These are phyloP conservation scores for Leptonema lineaticorne DNA, from an alignment of 1,140 invertebrate genomes.

Conservation along the genomic window DNA sequence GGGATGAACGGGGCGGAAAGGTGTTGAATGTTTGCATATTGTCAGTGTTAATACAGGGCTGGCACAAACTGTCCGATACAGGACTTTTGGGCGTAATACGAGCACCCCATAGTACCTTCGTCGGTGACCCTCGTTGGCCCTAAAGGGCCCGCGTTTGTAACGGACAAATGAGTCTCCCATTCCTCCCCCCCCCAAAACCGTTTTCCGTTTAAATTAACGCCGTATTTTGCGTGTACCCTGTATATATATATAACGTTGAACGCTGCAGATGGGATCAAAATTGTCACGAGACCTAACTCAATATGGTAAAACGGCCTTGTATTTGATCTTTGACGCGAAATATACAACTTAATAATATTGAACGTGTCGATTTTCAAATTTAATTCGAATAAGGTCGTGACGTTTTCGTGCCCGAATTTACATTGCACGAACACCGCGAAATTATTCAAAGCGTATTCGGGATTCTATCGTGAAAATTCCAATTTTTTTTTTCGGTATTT, in stretches of 20 bases:
- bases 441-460: too few species aligned
- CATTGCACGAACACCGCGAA: too few species aligned
- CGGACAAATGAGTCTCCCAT: constrained; percentile 9
- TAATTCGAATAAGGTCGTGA: too few species aligned
- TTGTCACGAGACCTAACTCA: constrained; percentile 24
- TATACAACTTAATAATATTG: too few species aligned
- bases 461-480: too few species aligned
- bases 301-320: constrained; percentile 13
- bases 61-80: background rate
- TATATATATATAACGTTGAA: too few species aligned
- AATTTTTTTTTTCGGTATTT: too few species aligned
- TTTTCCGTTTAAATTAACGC: constrained; percentile 27
- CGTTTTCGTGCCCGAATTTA: too few species aligned
- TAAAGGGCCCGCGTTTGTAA: background rate
- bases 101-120: background rate
- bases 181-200: background rate
- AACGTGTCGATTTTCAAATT: too few species aligned
- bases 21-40: background rate
- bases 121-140: constrained; percentile 1
- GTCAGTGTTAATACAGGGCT: background rate
- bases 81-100: constrained; percentile 1
- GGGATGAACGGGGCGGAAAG: background rate
- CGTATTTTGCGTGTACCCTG: constrained; percentile 12
- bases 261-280: constrained; percentile 21
- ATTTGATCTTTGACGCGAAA: constrained; percentile 12